Percentiles rank a stretch among this genome's conserved stretches.
phyloP scores from a whole-genome alignment of 2,797 vertebrate species.

The Silurus aristotelis region DNA sequence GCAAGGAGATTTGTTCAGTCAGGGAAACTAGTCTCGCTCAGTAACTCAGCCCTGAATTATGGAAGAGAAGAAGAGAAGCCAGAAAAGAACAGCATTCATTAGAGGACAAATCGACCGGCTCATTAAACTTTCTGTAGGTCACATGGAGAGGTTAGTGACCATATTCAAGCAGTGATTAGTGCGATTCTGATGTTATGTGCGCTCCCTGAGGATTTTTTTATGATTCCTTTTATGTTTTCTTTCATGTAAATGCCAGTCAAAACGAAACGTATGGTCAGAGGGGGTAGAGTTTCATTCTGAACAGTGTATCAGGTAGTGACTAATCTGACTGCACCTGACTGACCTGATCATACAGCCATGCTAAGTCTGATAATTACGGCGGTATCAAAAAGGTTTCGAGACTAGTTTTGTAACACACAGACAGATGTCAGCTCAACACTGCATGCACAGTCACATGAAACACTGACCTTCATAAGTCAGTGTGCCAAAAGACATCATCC shows the following conservation, averaged over 20 bases:
- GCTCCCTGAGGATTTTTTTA: slow-evolving; percentile 16
- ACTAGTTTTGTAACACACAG: too few relatives aligned
- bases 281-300: too few relatives aligned
- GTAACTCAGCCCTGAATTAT: slow-evolving; percentile 85
- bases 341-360: too few relatives aligned
- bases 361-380: too few relatives aligned
- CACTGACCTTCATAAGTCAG: too few relatives aligned
- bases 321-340: too few relatives aligned
- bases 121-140: background rate
- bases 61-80: slow-evolving; percentile 81
- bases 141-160: slow-evolving; percentile 39
- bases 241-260: background rate
- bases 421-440: too few relatives aligned
- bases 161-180: slow-evolving; percentile 21
- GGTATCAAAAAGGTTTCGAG: too few relatives aligned
- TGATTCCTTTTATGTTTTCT: background rate
- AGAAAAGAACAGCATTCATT: slow-evolving; percentile 64
- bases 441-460: too few relatives aligned
- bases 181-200: background rate
- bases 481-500: too few relatives aligned
- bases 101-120: slow-evolving; percentile 54
- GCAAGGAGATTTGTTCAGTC: slow-evolving; percentile 79
- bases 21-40: slow-evolving; percentile 87
- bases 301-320: too few relatives aligned
- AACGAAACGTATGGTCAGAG: background rate